Evolutionary conservation across 2,888 invertebrate genomes (phyloP), one percentile per base, ranked within the genome.

Genomic region (Isoperla grammatica): DNA sequence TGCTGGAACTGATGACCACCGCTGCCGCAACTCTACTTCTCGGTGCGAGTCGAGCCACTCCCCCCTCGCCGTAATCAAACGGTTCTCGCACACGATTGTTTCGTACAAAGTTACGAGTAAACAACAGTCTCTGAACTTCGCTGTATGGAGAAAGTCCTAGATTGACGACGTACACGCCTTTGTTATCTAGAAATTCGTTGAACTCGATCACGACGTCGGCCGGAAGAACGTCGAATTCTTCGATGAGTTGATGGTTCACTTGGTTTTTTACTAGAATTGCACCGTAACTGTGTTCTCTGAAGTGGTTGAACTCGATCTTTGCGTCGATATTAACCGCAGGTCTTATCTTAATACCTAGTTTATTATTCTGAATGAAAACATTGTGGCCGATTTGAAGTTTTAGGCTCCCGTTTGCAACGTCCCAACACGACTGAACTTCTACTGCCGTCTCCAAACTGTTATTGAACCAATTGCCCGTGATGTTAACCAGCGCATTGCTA

Each of bases 21-120:
- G 94, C 88, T 0, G 97, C 98, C 1, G 96, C 90, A 0, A 97
- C 96, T 66, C 91, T 81, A 63, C 92, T 94, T 68, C 99, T 81
- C 0, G 98, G 95, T 68, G 88, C 89, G 43, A 98, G 74, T 66
- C 83, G 81, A 0, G 84, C 81, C 15, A 81, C 77, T n/a, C 85
- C 79, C 3, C 84, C 82, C 64, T 83, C 81, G 15, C 82, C 72
- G 1, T 81, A 80, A 62, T 86, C 86, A 73, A 90, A 96, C 0
- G 94, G 89, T 72, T 97, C 94, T 15, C 81, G 79, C 11, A 97
- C 87, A 67, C 81, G 84, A 75, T 99, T 99, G 60, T 90, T 85
- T 64, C 86, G 80, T 1, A 98, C 80, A 71, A 88, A 90, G 74
- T 97, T 97, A 69, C 90, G 84, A 0, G 90, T 91, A 70, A 97